A percentile compares a stretch with the other conserved stretches of the same genome.
Conservation (phyloP, 2,113 vertebrate species). For the Coturnix japonica region DNA sequence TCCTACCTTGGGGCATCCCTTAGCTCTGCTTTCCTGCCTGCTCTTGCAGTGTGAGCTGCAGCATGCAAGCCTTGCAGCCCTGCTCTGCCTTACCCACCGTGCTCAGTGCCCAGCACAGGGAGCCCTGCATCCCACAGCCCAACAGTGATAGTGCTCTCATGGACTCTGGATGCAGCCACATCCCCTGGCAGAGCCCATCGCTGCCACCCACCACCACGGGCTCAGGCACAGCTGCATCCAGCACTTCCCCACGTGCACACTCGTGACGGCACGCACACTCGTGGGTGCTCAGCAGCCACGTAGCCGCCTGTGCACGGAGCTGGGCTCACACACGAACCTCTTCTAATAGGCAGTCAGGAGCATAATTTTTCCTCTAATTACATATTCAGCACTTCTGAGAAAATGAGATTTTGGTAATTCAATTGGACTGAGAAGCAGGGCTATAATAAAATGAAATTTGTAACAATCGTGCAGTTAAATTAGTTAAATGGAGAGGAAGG, state of each 20-base stretch:
- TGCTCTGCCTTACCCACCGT: not conserved
- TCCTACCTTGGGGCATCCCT: too few species aligned
- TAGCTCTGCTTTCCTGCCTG: too few species aligned
- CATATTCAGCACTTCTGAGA: slow-evolving; percentile 91
- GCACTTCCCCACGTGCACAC: not conserved
- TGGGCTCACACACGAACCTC: slow-evolving; percentile 45
- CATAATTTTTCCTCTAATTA: slow-evolving; percentile 87
- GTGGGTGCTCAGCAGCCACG: fast-evolving
- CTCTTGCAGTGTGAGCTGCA: too few species aligned
- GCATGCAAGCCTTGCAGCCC: too few species aligned
- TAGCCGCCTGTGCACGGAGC: not conserved
- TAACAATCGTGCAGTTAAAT: slow-evolving; percentile 86
- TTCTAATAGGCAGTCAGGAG: slow-evolving; percentile 82
- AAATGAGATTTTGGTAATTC: slow-evolving; percentile 95
- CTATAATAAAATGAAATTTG: slow-evolving; percentile 88
- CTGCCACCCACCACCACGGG: not conserved
- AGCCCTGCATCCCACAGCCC: too few species aligned
- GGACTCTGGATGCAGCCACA: not conserved
- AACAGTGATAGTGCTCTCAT: not conserved
- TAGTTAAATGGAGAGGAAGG: slow-evolving; percentile 88
- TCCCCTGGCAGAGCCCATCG: not conserved
- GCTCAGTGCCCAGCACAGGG: too few species aligned
- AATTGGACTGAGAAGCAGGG: slow-evolving; percentile 88
- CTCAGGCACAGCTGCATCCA: not conserved
- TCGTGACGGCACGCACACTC: not conserved